Conservation (phyloP, 2,888 invertebrate species). For the Cancer borealis region DNA sequence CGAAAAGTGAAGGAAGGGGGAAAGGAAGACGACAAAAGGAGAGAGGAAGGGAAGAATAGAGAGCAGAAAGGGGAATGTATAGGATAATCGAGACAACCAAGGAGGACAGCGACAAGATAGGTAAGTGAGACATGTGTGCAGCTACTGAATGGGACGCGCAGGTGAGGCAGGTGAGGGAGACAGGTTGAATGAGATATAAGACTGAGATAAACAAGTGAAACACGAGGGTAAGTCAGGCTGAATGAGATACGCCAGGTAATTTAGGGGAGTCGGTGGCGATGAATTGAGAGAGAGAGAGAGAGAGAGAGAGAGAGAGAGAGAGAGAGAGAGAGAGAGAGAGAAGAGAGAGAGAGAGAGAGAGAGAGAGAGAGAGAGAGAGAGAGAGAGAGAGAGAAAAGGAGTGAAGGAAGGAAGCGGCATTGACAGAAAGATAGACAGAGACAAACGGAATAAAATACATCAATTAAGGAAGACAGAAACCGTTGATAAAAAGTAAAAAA, state of each 20-base stretch:
- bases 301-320: background rate
- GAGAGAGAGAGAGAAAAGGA: background rate
- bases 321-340: conserved; percentile 33
- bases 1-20: background rate
- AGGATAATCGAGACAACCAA: background rate
- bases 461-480: background rate
- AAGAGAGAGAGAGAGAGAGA: conserved; percentile 39
- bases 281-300: too few species aligned
- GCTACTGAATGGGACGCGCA: background rate
- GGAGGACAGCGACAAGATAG: background rate
- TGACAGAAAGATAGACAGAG: background rate
- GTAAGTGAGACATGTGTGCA: background rate
- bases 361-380: conserved; percentile 40
- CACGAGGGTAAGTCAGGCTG: background rate
- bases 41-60: background rate
- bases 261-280: background rate
- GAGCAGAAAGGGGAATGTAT: background rate
- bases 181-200: conserved; percentile 4
- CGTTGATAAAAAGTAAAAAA: background rate
- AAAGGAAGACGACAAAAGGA: background rate
- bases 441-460: background rate
- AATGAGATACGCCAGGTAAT: background rate
- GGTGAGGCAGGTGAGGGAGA: background rate
- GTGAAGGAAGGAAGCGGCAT: background rate
- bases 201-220: background rate